Base-by-base conservation (phyloP, 1,140 invertebrate species). In the Aphis gossypii region DNA sequence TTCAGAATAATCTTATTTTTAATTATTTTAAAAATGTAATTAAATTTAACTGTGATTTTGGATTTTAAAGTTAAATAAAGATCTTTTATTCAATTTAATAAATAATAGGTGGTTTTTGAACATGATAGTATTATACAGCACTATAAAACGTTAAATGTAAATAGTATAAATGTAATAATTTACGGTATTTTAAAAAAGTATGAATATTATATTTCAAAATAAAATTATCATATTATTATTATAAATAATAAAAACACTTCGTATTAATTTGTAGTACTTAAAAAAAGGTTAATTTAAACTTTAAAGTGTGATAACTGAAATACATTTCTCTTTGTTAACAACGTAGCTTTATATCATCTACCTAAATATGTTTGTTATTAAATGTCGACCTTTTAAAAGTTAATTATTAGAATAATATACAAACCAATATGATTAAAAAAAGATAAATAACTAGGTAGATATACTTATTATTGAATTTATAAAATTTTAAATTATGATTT, bases 1-100 rank as follows among this genome's bases (percentile, higher is more conserved):
- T 87, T 87, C 48, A 87, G 86, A 87, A 48, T 87, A 30, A 86
- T 44, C 38, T 48, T 88, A 54, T 35, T 51, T 54, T 51, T 48
- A 38, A 38, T 83, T 38, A 1, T 83, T 76, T 38, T 38, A 5
- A 8, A 83, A 38, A 20, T 35, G 8, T 23, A 83, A 83, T 83
- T 23, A 35, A 1, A 83, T 38, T 38, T 21, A 9, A 38, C 5
- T 83, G 2, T 20, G 2, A 23, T 38, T 83, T 38, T 38, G 35
- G 6, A 83, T 83, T 83, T 23, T 38, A 83, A 21, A 38, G 38
- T 38, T 1, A 38, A 38, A 23, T 38, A 38, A 21, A 20, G 2
- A 83, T 20, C 2, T 83, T 83, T 38, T 83, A 83, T 83, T 83
- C 6, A 83, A 23, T 82, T 21, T 83, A 21, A 38, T 35, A 23